Evolutionary conservation across 2,888 invertebrate species (phyloP).

Genomic region (Asteroscopus sphinx): DNA sequence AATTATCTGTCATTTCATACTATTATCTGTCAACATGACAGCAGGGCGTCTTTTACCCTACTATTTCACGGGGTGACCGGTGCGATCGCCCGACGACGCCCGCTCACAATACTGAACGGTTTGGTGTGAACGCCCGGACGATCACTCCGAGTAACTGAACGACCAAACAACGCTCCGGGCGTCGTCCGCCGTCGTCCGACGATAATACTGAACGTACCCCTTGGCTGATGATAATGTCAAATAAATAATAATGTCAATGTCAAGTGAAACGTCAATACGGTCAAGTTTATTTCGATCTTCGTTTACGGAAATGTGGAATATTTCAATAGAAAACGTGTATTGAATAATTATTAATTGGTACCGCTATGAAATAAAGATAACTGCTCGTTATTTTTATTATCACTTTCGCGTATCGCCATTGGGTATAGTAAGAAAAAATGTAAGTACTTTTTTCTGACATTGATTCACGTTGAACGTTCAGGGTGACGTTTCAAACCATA

Average conservation of each 20-base stretch:
- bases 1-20: no score
- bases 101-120: no score
- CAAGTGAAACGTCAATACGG: slow-evolving; percentile 43
- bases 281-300: slow-evolving; percentile 36
- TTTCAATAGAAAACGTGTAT: slow-evolving; percentile 35
- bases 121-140: no score
- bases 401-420: slow-evolving; percentile 25
- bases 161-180: no score
- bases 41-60: no score
- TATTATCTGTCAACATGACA: no score
- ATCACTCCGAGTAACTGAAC: no score
- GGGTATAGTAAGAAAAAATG: slow-evolving; percentile 50
- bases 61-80: no score
- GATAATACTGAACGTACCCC: no score
- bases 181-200: no score
- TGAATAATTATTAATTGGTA: slow-evolving; percentile 15
- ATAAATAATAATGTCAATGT: slow-evolving; percentile 32
- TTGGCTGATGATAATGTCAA: slow-evolving; percentile 30
- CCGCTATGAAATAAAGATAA: slow-evolving; percentile 53
- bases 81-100: no score
- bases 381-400: slow-evolving; percentile 28
- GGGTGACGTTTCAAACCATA: slow-evolving; percentile 72
- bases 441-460: slow-evolving; percentile 53
- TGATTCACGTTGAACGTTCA: slow-evolving; percentile 59
- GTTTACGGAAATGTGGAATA: slow-evolving; percentile 39